Conservation (phyloP, 1,140 invertebrate genomes). For the Planococcus citri region DNA sequence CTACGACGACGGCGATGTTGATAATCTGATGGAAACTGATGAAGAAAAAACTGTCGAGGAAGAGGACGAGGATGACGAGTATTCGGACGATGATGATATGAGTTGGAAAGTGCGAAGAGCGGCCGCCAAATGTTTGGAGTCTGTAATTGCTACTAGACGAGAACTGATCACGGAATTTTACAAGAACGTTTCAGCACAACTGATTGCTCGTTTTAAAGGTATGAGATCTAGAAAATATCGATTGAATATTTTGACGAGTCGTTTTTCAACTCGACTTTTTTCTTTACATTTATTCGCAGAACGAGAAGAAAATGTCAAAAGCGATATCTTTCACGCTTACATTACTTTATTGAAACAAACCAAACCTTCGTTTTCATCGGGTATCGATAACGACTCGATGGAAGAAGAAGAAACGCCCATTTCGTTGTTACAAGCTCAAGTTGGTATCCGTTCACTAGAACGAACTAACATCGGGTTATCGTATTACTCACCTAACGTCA, state of each 20-base stretch:
- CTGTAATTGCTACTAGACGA: conserved; percentile 79
- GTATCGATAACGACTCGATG: conserved; percentile 61
- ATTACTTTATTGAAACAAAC: conserved; percentile 85
- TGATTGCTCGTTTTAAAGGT: conserved; percentile 89
- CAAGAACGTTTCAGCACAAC: conserved; percentile 68
- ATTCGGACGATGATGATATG: conserved; percentile 98
- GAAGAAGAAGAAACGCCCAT: conserved; percentile 45
- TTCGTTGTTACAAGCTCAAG: conserved; percentile 31
- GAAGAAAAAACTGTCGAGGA: conserved; percentile 52
- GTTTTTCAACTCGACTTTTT: too few relatives aligned
- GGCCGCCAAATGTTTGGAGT: conserved; percentile 93
- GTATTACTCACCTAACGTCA: background rate
- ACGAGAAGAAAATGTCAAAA: conserved; percentile 96
- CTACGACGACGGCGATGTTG: conserved; percentile 71
- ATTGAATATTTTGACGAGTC: too few relatives aligned
- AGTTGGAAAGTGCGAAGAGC: conserved; percentile 94
- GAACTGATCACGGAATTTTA: conserved; percentile 87
- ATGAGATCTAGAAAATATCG: conserved; percentile 15
- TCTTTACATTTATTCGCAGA: conserved; percentile 43
- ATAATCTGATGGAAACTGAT: conserved; percentile 50
- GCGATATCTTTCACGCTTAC: conserved; percentile 94
- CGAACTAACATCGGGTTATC: too few relatives aligned
- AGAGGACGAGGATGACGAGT: conserved; percentile 78
- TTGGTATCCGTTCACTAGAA: conserved; percentile 30
- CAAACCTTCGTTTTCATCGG: conserved; percentile 49